Percentiles rank a stretch among this genome's conserved stretches.
These are phyloP conservation scores for Noturus placidus DNA, from an alignment of 2,113 vertebrate genomes.

Conservation along the genomic window DNA sequence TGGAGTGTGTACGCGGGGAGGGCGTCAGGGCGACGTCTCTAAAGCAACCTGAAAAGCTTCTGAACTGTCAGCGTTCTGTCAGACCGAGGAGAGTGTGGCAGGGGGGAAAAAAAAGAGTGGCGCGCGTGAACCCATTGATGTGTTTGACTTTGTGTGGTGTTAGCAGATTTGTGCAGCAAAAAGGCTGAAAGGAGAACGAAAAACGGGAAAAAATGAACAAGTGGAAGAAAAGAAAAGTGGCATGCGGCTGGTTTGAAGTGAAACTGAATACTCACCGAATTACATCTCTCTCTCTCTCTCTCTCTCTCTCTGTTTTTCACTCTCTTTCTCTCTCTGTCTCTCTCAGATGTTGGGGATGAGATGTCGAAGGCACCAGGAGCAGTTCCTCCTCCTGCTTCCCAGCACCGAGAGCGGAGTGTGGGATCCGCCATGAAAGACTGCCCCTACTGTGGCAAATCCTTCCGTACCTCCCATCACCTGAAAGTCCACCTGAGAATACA, in stretches of 20 bases:
- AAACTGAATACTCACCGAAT: slow-evolving; percentile 78
- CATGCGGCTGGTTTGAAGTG: slow-evolving; percentile 77
- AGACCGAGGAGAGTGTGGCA: slow-evolving; percentile 78
- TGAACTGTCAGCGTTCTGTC: slow-evolving; percentile 98
- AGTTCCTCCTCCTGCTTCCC: slow-evolving; percentile 82
- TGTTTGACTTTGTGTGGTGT: slow-evolving; percentile 86
- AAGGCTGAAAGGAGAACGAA: slow-evolving; percentile 66
- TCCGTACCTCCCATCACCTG: slow-evolving; percentile 97
- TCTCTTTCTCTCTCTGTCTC: slow-evolving; percentile 53
- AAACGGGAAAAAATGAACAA: slow-evolving; percentile 43
- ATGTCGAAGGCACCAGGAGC: slow-evolving; percentile 80
- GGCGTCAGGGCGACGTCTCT: slow-evolving; percentile 64
- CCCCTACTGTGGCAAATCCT: slow-evolving; percentile 96
- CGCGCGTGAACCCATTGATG: slow-evolving; percentile 77
- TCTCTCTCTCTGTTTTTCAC: slow-evolving; percentile 23
- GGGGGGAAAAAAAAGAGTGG: slow-evolving; percentile 78
- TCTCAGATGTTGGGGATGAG: slow-evolving; percentile 96
- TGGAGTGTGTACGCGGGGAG: slow-evolving; percentile 77
- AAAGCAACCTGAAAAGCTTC: slow-evolving; percentile 84
- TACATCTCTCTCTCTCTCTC: slow-evolving; percentile 60
- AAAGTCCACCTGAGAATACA: slow-evolving; percentile 99
- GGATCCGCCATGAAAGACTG: slow-evolving; percentile 97
- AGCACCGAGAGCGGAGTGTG: slow-evolving; percentile 86
- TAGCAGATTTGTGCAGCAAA: slow-evolving; percentile 79
- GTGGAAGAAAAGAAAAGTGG: slow-evolving; percentile 52